Conservation (phyloP, 2,113 vertebrate species). For the Chaetura pelagica region DNA sequence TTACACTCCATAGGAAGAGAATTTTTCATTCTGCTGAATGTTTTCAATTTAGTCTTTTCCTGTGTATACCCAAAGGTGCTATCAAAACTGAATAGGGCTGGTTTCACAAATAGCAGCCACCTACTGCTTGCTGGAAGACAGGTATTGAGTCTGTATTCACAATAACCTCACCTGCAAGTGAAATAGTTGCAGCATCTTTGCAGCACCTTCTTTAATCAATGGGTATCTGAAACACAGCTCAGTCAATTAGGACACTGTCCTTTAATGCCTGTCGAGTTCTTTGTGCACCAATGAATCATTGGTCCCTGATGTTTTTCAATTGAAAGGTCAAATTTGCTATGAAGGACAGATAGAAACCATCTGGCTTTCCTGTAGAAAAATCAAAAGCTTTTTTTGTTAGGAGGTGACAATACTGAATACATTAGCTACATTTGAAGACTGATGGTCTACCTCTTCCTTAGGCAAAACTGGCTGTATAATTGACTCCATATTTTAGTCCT, state of each 20-base stretch:
- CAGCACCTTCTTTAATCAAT: conserved; percentile 18
- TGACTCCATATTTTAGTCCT: conserved; percentile 23
- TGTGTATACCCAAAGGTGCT: neutral
- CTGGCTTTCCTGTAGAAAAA: conserved; percentile 17
- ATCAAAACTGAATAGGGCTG: neutral
- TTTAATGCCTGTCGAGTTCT: conserved; percentile 27
- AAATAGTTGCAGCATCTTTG: neutral
- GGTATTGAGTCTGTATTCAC: neutral
- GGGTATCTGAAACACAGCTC: neutral
- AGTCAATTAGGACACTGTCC: neutral
- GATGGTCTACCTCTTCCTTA: neutral
- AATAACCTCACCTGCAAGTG: neutral
- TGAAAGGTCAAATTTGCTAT: conserved; percentile 58
- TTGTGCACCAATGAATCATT: conserved; percentile 31
- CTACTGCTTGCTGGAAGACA: neutral
- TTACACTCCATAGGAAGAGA: neutral
- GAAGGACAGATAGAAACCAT: conserved; percentile 46
- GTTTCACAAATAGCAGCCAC: neutral
- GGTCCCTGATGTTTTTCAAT: conserved; percentile 50
- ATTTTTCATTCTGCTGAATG: neutral
- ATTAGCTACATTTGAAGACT: neutral
- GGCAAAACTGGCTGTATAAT: neutral
- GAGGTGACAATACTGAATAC: neutral
- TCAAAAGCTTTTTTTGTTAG: neutral
- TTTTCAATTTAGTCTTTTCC: neutral